phyloP scores from a whole-genome alignment of 2,797 vertebrate species.

The Mycteria americana region DNA sequence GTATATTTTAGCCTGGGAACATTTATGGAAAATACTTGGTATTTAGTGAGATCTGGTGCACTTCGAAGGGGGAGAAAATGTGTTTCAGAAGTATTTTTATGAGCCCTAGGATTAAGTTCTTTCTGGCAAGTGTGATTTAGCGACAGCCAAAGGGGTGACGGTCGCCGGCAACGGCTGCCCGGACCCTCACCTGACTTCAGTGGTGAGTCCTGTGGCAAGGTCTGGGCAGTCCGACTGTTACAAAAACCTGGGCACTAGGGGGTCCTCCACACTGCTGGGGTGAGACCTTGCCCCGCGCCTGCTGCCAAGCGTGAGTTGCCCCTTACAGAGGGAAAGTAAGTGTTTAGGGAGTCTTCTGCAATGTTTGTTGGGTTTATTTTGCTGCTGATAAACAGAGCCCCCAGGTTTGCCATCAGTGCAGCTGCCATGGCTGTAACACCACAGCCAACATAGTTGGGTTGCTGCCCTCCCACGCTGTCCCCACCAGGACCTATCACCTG shows the following conservation, averaged over 20 bases:
- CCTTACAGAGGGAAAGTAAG: not conserved
- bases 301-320: not conserved
- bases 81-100: slow-evolving; percentile 34
- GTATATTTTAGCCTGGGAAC: not conserved
- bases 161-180: not conserved
- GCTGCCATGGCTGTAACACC: not conserved
- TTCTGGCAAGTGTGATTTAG: not conserved
- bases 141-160: not conserved
- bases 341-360: not conserved
- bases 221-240: not conserved
- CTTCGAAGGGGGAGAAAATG: not conserved
- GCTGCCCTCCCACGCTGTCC: not conserved
- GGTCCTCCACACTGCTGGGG: not conserved
- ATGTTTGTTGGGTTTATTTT: not conserved
- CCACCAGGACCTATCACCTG: not conserved
- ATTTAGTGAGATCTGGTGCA: not conserved
- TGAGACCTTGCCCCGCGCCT: accelerated
- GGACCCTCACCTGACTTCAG: not conserved
- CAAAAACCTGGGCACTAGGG: not conserved
- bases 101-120: not conserved
- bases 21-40: not conserved
- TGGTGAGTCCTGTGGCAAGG: not conserved
- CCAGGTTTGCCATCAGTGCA: not conserved
- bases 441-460: not conserved
- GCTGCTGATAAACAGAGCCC: not conserved